Evolutionary conservation across 1,140 invertebrate species (phyloP).

Genomic region (Eubasilissa regina): DNA sequence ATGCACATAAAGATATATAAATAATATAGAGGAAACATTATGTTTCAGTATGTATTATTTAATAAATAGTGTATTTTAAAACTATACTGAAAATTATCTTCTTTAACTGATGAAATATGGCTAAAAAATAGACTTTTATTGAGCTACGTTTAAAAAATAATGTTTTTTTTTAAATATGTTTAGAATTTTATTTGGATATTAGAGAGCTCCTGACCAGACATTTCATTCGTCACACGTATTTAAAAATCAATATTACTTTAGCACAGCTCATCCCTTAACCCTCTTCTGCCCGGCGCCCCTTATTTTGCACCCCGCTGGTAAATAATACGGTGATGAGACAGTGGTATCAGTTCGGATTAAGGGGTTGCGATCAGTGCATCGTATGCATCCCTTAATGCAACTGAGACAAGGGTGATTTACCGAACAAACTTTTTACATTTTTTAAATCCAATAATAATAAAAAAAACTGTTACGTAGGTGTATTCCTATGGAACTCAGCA

Average conservation of each 20-base stretch:
- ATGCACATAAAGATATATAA: too few species aligned
- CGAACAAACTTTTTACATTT: slow-evolving; percentile 34
- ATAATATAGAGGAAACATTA: too few species aligned
- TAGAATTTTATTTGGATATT: neutral
- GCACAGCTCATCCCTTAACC: slow-evolving; percentile 16
- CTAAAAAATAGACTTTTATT: too few species aligned
- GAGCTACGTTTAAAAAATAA: neutral
- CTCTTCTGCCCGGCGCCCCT: neutral
- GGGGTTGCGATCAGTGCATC: slow-evolving; percentile 21
- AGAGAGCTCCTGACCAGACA: slow-evolving; percentile 14
- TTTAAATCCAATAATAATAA: neutral
- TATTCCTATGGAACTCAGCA: neutral
- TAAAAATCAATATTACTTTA: slow-evolving; percentile 26
- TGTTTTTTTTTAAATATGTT: neutral
- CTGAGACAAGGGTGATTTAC: slow-evolving; percentile 27
- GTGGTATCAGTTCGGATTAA: slow-evolving; percentile 38
- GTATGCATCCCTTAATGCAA: slow-evolving; percentile 28
- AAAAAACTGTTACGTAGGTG: neutral
- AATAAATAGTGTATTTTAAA: too few species aligned
- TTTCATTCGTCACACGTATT: slow-evolving; percentile 12
- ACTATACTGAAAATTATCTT: too few species aligned
- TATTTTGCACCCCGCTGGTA: slow-evolving; percentile 34
- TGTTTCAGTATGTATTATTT: too few species aligned
- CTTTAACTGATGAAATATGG: too few species aligned
- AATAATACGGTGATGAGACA: slow-evolving; percentile 37